phyloP scores from a whole-genome alignment of 1,140 invertebrate species.

The Adoxophyes honmai region DNA sequence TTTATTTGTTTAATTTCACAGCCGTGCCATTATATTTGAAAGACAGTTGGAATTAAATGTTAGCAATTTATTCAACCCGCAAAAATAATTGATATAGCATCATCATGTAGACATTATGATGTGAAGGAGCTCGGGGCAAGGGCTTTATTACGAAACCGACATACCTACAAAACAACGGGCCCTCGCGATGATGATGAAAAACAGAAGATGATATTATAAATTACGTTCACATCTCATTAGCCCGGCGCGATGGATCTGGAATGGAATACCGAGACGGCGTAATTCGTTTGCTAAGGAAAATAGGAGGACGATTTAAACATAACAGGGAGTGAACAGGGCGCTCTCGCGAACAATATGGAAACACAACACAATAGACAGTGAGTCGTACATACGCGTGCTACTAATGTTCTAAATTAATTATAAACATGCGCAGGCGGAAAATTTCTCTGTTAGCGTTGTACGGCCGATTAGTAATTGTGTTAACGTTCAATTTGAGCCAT shows the following conservation, averaged over 20 bases:
- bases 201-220: slow-evolving; percentile 24
- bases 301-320: slow-evolving; percentile 51
- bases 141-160: no score
- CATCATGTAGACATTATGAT: no score
- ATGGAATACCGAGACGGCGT: slow-evolving; percentile 15
- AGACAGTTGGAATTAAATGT: slow-evolving; percentile 44
- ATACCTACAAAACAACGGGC: slow-evolving; percentile 12
- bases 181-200: slow-evolving; percentile 21
- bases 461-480: slow-evolving; percentile 50
- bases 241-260: slow-evolving; percentile 11
- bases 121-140: no score
- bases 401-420: slow-evolving; percentile 70
- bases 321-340: slow-evolving; percentile 42
- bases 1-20: slow-evolving; percentile 45
- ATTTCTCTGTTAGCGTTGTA: slow-evolving; percentile 32
- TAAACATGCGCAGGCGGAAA: slow-evolving; percentile 55
- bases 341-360: slow-evolving; percentile 45
- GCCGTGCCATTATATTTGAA: slow-evolving; percentile 47
- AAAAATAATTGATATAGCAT: no score
- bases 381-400: slow-evolving; percentile 41
- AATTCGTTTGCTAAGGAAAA: slow-evolving; percentile 32
- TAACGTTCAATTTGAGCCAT: slow-evolving; percentile 55
- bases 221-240: slow-evolving; percentile 18
- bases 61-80: slow-evolving; percentile 29
- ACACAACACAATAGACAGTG: slow-evolving; percentile 58